phyloP scores from a whole-genome alignment of 2,797 vertebrate genomes.

The Karalla daura region DNA sequence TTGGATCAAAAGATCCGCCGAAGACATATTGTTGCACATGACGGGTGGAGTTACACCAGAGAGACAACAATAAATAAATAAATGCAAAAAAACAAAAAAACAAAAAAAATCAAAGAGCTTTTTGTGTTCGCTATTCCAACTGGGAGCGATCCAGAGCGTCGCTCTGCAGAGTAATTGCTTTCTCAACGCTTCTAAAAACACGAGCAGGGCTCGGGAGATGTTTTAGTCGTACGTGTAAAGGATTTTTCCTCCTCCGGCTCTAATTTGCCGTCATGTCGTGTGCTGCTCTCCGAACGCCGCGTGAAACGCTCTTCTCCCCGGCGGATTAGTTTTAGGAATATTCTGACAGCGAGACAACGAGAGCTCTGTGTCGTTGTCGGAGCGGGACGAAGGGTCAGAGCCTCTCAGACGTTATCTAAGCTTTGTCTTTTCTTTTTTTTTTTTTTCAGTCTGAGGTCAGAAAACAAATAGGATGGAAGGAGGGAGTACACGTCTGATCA shows the following conservation, averaged over 20 bases:
- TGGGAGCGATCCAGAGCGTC: not conserved
- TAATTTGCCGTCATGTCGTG: slow-evolving; percentile 25
- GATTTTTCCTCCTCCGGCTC: not conserved
- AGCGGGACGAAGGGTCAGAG: too few relatives aligned
- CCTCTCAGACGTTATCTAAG: too few relatives aligned
- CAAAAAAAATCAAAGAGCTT: slow-evolving; percentile 21
- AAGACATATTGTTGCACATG: too few relatives aligned
- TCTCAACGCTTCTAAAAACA: not conserved
- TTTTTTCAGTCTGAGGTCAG: too few relatives aligned
- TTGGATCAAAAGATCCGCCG: too few relatives aligned
- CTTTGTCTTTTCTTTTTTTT: too few relatives aligned
- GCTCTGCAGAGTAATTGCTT: slow-evolving; percentile 22
- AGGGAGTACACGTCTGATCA: too few relatives aligned
- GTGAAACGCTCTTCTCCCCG: slow-evolving; percentile 36
- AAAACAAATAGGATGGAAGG: too few relatives aligned
- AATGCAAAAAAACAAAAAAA: too few relatives aligned
- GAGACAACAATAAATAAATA: too few relatives aligned
- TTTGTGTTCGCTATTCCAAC: not conserved
- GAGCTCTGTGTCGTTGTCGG: slow-evolving; percentile 18
- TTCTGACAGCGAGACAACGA: slow-evolving; percentile 34
- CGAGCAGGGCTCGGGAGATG: not conserved
- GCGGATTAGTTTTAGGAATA: slow-evolving; percentile 16
- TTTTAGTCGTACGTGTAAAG: not conserved
- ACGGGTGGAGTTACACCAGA: not conserved
- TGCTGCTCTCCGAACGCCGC: slow-evolving; percentile 24